Percentiles rank a stretch among this genome's conserved stretches.
Conservation (phyloP, 1,140 invertebrate genomes). For the Platorchestia sp. region DNA sequence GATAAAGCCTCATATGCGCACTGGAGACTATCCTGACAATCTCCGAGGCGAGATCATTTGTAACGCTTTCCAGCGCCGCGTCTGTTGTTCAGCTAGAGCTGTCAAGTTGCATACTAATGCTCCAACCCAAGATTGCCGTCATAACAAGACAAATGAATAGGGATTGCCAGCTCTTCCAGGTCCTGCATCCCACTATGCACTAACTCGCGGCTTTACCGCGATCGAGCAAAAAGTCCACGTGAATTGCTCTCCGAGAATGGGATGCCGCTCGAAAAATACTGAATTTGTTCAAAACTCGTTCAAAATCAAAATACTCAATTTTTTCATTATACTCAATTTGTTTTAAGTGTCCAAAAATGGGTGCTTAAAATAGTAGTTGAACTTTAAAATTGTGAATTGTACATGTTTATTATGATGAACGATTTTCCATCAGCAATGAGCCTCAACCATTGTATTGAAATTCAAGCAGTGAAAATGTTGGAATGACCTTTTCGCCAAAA, state of each 20-base stretch:
- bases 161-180: background rate
- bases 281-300: background rate
- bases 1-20: conserved; percentile 32
- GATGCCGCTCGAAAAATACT: background rate
- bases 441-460: too few relatives aligned
- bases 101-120: conserved; percentile 54
- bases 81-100: conserved; percentile 46
- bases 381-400: too few relatives aligned
- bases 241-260: background rate
- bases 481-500: too few relatives aligned
- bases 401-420: too few relatives aligned
- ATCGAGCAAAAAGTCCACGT: background rate
- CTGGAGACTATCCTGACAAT: background rate
- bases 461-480: too few relatives aligned
- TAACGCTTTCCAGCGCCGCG: conserved; percentile 3
- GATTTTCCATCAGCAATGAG: too few relatives aligned
- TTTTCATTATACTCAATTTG: too few relatives aligned
- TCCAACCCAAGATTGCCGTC: conserved; percentile 40
- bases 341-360: too few relatives aligned
- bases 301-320: too few relatives aligned
- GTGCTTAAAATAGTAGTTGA: too few relatives aligned
- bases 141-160: conserved; percentile 55
- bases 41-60: conserved; percentile 35
- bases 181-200: background rate
- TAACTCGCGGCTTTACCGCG: background rate